Evolutionary conservation across 2,888 invertebrate species (phyloP).

Genomic region (Dolomedes plantarius): DNA sequence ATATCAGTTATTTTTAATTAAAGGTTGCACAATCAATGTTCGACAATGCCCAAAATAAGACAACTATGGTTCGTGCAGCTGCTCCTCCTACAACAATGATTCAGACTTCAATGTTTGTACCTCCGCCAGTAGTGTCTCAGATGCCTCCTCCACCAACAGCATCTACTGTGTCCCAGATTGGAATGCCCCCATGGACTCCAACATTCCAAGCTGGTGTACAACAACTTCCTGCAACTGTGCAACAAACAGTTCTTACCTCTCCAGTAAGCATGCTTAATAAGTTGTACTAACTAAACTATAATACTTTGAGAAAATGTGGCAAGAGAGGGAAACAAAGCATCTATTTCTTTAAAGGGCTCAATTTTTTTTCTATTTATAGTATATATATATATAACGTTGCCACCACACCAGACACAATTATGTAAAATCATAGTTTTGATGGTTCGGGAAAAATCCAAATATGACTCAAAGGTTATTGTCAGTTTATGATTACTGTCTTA

Average conservation of each 20-base stretch:
- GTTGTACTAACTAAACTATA: too few species aligned
- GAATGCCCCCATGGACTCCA: constrained; percentile 69
- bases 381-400: too few species aligned
- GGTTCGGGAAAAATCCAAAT: too few species aligned
- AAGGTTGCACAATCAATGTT: constrained; percentile 47
- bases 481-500: too few species aligned
- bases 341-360: too few species aligned
- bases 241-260: constrained; percentile 26
- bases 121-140: constrained; percentile 62
- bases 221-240: background rate
- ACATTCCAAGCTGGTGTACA: constrained; percentile 37
- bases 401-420: too few species aligned
- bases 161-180: constrained; percentile 46
- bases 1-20: constrained; percentile 29
- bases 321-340: too few species aligned
- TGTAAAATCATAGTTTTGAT: too few species aligned
- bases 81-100: constrained; percentile 58
- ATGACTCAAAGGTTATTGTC: too few species aligned
- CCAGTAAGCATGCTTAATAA: too few species aligned
- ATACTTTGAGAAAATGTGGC: too few species aligned
- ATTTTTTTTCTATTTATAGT: too few species aligned
- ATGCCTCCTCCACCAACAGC: constrained; percentile 67
- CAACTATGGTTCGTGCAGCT: constrained; percentile 24
- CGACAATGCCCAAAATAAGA: constrained; percentile 47
- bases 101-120: constrained; percentile 54